Conservation (phyloP, 2,888 invertebrate genomes). For the Cheilosia soror region DNA sequence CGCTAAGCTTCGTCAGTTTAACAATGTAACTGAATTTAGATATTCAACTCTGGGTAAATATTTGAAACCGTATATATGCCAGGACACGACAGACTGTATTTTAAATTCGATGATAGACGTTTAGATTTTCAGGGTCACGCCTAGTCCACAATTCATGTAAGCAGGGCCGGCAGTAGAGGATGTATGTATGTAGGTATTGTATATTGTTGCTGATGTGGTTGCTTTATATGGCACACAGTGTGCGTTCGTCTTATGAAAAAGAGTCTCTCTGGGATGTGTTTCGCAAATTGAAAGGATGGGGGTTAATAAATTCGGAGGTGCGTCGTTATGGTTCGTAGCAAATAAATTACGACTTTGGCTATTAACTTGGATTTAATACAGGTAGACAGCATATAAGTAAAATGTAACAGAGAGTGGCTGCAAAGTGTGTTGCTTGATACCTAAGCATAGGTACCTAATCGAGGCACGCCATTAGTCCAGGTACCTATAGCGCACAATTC, state of each 20-base stretch:
- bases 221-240: no score
- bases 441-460: no score
- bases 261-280: slow-evolving; percentile 13
- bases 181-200: no score
- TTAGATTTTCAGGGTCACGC: slow-evolving; percentile 40
- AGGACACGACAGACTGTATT: neutral
- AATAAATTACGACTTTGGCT: slow-evolving; percentile 24
- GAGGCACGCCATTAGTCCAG: no score
- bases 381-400: neutral
- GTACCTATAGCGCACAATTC: no score
- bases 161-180: neutral
- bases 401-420: no score
- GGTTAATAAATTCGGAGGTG: slow-evolving; percentile 27
- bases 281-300: slow-evolving; percentile 27
- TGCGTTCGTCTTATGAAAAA: no score
- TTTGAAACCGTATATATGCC: slow-evolving; percentile 18
- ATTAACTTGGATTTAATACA: slow-evolving; percentile 2
- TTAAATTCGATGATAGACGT: slow-evolving; percentile 33
- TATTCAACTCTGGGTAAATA: slow-evolving; percentile 34
- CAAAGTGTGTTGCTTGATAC: no score
- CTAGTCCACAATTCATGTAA: slow-evolving; percentile 6
- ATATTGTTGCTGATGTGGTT: no score
- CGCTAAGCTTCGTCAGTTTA: slow-evolving; percentile 12
- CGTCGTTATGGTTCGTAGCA: slow-evolving; percentile 10
- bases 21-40: slow-evolving; percentile 23